phyloP scores from a whole-genome alignment of 2,113 vertebrate species.

The Leiothrix lutea region DNA sequence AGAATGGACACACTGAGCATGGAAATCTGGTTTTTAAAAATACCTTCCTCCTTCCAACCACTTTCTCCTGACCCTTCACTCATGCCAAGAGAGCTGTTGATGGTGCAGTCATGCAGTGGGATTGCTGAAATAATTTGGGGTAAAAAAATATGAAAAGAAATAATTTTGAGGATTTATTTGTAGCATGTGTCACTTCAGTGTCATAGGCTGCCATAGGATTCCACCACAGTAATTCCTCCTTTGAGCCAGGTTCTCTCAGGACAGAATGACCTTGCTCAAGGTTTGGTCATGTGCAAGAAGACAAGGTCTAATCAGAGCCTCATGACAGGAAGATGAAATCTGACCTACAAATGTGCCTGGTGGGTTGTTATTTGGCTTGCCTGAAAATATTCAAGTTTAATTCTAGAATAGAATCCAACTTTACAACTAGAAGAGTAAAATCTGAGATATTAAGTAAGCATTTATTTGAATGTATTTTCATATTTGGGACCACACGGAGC shows the following conservation, averaged over 20 bases:
- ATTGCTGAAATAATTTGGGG: not conserved
- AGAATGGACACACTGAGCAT: not conserved
- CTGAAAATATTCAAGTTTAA: not conserved
- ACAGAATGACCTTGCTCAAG: not conserved
- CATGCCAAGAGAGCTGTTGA: not conserved
- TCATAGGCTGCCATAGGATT: not conserved
- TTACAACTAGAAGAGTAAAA: not conserved
- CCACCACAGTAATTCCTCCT: not conserved
- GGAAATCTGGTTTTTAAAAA: not conserved
- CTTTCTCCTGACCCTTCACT: not conserved
- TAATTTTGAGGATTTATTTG: not conserved
- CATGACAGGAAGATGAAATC: not conserved
- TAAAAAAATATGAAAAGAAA: not conserved
- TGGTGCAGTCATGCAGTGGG: rapidly evolving
- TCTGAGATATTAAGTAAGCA: not conserved
- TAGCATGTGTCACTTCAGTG: not conserved
- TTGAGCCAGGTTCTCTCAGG: not conserved
- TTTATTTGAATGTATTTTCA: not conserved
- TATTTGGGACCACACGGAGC: not conserved
- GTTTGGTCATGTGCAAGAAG: not conserved
- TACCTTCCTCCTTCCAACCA: not conserved
- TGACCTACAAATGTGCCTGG: not conserved
- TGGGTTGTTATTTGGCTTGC: not conserved
- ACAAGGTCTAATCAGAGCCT: not conserved
- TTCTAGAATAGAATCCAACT: not conserved